Evolutionary conservation across 2,797 vertebrate species (phyloP).

Genomic region (Arrhamphus sclerolepis): DNA sequence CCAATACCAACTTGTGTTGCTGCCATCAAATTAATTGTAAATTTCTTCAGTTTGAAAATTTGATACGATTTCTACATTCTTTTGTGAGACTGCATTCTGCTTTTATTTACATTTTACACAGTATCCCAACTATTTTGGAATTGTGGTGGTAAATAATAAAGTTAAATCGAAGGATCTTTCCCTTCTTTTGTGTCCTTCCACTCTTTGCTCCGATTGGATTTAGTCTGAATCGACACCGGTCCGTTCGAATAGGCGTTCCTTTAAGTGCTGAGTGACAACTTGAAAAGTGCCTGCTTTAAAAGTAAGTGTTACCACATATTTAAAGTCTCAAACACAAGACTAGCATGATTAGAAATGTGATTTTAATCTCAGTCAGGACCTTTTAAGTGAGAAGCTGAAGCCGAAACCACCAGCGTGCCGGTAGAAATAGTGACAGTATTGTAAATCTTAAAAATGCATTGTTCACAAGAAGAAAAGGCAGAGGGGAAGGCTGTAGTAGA

Average conservation of each 20-base stretch:
- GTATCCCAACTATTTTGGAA: too few relatives aligned
- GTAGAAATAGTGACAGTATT: slow-evolving; percentile 32
- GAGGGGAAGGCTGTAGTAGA: slow-evolving; percentile 7
- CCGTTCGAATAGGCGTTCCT: slow-evolving; percentile 28
- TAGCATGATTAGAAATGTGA: slow-evolving; percentile 29
- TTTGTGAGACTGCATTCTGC: too few relatives aligned
- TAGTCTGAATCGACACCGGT: slow-evolving; percentile 12
- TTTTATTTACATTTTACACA: too few relatives aligned
- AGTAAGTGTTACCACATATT: slow-evolving; percentile 52
- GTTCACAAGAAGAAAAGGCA: slow-evolving; percentile 6
- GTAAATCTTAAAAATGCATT: slow-evolving; percentile 23
- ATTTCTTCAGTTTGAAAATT: too few relatives aligned
- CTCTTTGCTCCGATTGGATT: slow-evolving; percentile 54
- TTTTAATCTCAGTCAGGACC: slow-evolving; percentile 56
- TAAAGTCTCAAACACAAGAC: slow-evolving; percentile 60
- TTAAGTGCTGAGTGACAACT: slow-evolving; percentile 70
- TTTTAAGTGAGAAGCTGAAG: slow-evolving; percentile 25
- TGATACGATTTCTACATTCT: too few relatives aligned
- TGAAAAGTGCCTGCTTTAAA: slow-evolving; percentile 68
- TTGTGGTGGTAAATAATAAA: slow-evolving; percentile 5
- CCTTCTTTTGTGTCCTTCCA: slow-evolving; percentile 72
- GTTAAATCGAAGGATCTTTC: slow-evolving; percentile 37
- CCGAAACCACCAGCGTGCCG: slow-evolving; percentile 27
- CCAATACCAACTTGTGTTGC: too few relatives aligned
- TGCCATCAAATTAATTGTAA: too few relatives aligned